Conservation (phyloP, 2,888 invertebrate species). For the Eristalis tenax region DNA sequence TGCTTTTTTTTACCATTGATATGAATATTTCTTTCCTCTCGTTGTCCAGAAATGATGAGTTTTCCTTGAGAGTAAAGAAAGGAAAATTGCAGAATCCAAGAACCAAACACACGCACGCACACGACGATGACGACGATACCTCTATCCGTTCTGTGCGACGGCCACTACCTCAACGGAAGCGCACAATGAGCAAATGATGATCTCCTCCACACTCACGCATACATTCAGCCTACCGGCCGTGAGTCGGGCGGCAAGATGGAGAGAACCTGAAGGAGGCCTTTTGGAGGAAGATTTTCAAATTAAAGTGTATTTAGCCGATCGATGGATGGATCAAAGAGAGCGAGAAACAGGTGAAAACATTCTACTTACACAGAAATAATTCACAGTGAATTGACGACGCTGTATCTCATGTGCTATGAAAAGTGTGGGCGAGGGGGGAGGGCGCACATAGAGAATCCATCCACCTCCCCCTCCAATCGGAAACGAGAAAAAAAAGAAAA, state of each 20-base stretch:
- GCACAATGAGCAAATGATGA: not conserved
- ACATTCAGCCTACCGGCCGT: not conserved
- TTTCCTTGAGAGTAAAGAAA: conserved; percentile 32
- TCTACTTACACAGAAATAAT: conserved; percentile 60
- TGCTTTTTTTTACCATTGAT: conserved; percentile 44
- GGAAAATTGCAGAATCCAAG: conserved; percentile 27
- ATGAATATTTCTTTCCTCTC: conserved; percentile 48
- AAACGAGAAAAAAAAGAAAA: not conserved
- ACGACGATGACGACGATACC: not conserved
- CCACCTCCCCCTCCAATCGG: not conserved
- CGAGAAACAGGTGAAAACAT: conserved; percentile 61
- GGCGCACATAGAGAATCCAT: conserved; percentile 3
- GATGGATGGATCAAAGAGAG: conserved; percentile 65
- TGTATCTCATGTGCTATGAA: conserved; percentile 3
- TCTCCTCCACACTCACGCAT: not conserved
- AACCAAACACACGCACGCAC: not conserved
- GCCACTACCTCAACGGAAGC: not conserved
- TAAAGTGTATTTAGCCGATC: conserved; percentile 59
- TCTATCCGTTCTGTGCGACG: not conserved
- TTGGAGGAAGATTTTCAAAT: conserved; percentile 31
- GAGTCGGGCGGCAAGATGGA: not conserved
- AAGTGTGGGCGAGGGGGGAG: too few species aligned
- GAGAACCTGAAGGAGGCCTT: not conserved
- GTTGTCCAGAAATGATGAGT: conserved; percentile 60
- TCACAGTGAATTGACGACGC: conserved; percentile 40